phyloP scores from a whole-genome alignment of 1,140 invertebrate genomes.

The Brachionus asplanchnoidis region DNA sequence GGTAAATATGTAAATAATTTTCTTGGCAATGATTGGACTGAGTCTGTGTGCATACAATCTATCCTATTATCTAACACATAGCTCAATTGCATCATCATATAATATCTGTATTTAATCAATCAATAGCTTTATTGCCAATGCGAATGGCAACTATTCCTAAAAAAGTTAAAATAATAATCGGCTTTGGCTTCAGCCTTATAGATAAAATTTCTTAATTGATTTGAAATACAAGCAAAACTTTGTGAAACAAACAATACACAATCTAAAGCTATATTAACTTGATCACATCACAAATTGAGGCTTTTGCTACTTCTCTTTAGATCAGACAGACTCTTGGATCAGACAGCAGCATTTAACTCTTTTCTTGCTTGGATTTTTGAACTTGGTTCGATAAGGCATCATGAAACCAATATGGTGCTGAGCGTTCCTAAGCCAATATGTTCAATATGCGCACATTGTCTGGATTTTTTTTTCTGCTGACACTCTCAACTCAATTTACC shows the following conservation, averaged over 20 bases:
- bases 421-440: neutral
- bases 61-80: neutral
- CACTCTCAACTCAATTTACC: neutral
- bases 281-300: neutral
- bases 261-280: neutral
- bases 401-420: neutral
- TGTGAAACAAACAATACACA: neutral
- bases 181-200: neutral
- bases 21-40: neutral
- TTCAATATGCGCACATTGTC: neutral
- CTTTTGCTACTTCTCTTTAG: neutral
- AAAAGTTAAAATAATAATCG: slow-evolving; percentile 26
- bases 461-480: neutral
- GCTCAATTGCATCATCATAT: neutral
- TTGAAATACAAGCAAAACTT: slow-evolving; percentile 1
- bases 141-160: neutral
- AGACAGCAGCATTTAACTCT: neutral
- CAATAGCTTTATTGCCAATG: neutral
- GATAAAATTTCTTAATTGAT: slow-evolving; percentile 28
- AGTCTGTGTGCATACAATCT: neutral
- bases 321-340: neutral
- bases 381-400: neutral
- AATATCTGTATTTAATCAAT: slow-evolving; percentile 41
- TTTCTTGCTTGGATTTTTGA: neutral
- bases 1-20: neutral